phyloP scores from a whole-genome alignment of 92 coral and sea anemone genomes.

The Muricea muricata region DNA sequence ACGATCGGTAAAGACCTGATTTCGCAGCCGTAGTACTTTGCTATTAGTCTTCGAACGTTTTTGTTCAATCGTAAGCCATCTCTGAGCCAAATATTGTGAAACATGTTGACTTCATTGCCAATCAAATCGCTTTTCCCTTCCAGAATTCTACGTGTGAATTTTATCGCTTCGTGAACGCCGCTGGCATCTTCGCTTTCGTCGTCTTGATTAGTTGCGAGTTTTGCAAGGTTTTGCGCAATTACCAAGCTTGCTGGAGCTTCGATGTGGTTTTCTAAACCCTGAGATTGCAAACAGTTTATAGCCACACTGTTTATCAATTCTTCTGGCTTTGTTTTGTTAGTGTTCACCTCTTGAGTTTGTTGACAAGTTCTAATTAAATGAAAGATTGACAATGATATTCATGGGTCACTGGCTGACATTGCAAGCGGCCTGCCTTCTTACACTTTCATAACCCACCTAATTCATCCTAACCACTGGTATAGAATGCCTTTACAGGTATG shows the following conservation, averaged over 20 bases:
- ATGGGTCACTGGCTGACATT: not conserved
- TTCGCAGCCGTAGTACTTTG: conserved; percentile 20
- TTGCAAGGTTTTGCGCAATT: not conserved
- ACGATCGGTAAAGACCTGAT: not conserved
- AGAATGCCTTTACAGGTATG: no score
- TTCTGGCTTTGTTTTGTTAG: not conserved
- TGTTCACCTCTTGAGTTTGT: not conserved
- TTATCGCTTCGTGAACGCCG: conserved; percentile 21
- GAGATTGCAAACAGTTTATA: not conserved
- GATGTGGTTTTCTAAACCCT: not conserved
- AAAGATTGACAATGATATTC: no score
- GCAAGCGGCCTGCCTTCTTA: no score
- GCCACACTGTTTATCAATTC: not conserved
- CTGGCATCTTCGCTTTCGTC: not conserved
- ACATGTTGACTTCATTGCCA: conserved; percentile 27
- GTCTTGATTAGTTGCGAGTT: not conserved
- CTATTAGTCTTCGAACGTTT: not conserved
- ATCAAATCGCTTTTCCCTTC: conserved; percentile 23
- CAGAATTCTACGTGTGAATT: not conserved
- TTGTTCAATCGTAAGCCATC: not conserved
- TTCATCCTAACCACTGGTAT: no score
- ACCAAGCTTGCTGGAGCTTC: conserved; percentile 26
- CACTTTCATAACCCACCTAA: no score
- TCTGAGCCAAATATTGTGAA: conserved; percentile 23
- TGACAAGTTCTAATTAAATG: not conserved